These are phyloP conservation scores for Epinotia brunnichana DNA, from an alignment of 2,888 invertebrate genomes.

Conservation along the genomic window DNA sequence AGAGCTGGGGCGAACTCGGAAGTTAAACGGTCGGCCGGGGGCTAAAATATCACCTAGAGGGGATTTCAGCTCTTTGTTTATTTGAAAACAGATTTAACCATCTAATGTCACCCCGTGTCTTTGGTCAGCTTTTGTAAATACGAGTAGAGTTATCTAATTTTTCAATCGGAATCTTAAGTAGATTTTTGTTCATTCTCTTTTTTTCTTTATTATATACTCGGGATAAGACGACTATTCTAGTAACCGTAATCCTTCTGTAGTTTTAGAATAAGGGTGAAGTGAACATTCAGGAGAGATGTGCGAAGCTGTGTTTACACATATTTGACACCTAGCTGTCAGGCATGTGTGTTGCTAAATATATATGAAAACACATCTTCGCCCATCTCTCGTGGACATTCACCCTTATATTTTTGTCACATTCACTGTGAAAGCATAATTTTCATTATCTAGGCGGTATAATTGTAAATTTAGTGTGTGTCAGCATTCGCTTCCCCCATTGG, in stretches of 20 bases:
- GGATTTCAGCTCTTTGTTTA: slow-evolving; percentile 20
- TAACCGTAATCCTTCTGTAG: not conserved
- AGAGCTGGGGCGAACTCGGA: slow-evolving; percentile 11
- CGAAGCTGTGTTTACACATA: too few species aligned
- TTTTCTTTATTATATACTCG: too few species aligned
- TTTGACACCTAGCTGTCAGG: too few species aligned
- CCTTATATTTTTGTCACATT: not conserved
- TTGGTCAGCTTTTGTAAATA: too few species aligned
- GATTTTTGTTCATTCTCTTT: too few species aligned
- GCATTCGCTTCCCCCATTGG: slow-evolving; percentile 39
- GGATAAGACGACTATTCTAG: not conserved
- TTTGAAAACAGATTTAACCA: not conserved
- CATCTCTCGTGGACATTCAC: too few species aligned
- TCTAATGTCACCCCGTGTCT: not conserved
- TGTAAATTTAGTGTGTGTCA: slow-evolving; percentile 5
- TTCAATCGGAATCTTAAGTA: too few species aligned
- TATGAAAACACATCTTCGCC: too few species aligned
- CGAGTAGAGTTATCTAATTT: too few species aligned
- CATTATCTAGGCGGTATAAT: not conserved
- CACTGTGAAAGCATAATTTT: not conserved
- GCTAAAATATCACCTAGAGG: slow-evolving; percentile 11
- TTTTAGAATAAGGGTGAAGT: not conserved
- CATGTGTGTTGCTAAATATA: too few species aligned
- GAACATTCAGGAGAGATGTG: too few species aligned
- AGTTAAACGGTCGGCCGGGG: slow-evolving; percentile 28